Base-by-base conservation (phyloP, 2,113 vertebrate genomes). In the Chaenocephalus aceratus region DNA sequence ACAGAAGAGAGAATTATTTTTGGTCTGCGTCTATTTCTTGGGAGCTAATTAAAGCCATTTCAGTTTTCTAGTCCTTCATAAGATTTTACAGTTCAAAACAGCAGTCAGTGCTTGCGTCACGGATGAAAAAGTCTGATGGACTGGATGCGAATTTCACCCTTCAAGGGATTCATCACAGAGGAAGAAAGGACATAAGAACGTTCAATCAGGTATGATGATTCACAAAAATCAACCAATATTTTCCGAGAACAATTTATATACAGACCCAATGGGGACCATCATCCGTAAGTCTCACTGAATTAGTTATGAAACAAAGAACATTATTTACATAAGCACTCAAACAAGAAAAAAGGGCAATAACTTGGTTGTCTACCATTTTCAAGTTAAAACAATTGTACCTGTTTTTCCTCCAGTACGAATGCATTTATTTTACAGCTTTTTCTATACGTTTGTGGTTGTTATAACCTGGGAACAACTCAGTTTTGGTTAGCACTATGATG, bases 41-140 rank as follows among this genome's bases (percentile, higher is more conserved):
- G 77, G 80, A 77, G 58, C 30, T 70, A 59, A 88, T 77, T 79
- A 59, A 73, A 78, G 53, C 64, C 59, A 46, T 83, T 51, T 49
- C 9, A 54, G 30, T 48, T 72, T 77, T 46, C 77, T 59, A 23
- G 48, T 67, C 61, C 30, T 73, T 60, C 23, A 52, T 10, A 69
- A 56, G 48, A 68, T 79, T 62, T 10, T 49, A 59, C 10, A 30
- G 59, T 21, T 66, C 49, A 75, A 79, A 77, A 76, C 44, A 81
- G 41, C 21, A 53, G 48, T 48, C 48, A 45, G 58, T 46, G 75
- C 30, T 77, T 81, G 45, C 54, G 69, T 82, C 71, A 68, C 54
- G 60, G 70, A 80, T 72, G 51, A 64, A 71, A 77, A 74, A 18
- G n/a, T 68, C 53, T 62, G 60, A 75, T 46, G 18, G 58, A 26